Conservation (phyloP, 1,140 invertebrate species). For the Parasteatoda tepidariorum region DNA sequence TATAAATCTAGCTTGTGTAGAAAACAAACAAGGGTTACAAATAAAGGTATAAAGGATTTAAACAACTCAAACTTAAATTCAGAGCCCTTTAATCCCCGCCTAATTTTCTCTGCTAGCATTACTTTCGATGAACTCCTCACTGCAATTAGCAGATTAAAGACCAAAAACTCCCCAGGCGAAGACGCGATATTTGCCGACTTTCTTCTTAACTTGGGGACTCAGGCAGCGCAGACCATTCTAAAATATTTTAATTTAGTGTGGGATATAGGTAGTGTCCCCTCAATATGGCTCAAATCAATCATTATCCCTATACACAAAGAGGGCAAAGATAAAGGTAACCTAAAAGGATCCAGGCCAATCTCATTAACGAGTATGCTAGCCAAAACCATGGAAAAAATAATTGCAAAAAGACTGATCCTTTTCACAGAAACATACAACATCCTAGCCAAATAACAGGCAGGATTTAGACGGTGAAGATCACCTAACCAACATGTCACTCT, state of each 20-base stretch:
- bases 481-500: neutral
- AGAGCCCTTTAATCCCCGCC: neutral
- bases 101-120: neutral
- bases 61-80: neutral
- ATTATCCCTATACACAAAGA: neutral
- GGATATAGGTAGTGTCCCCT: neutral
- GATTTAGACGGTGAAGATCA: neutral
- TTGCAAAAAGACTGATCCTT: neutral
- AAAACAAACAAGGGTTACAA: neutral
- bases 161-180: neutral
- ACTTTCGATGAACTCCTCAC: neutral
- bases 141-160: neutral
- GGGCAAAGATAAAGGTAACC: neutral
- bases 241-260: neutral
- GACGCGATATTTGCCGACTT: neutral
- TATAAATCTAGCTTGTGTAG: neutral
- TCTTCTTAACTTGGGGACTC: neutral
- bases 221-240: neutral
- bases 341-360: neutral
- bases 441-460: neutral
- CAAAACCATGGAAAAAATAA: neutral
- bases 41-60: neutral
- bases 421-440: neutral
- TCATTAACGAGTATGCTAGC: conserved; percentile 14
- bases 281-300: neutral